A percentile compares a stretch with the other conserved stretches of the same genome.
phyloP scores from a whole-genome alignment of 2,888 invertebrate species.

The Tipula lateralis region DNA sequence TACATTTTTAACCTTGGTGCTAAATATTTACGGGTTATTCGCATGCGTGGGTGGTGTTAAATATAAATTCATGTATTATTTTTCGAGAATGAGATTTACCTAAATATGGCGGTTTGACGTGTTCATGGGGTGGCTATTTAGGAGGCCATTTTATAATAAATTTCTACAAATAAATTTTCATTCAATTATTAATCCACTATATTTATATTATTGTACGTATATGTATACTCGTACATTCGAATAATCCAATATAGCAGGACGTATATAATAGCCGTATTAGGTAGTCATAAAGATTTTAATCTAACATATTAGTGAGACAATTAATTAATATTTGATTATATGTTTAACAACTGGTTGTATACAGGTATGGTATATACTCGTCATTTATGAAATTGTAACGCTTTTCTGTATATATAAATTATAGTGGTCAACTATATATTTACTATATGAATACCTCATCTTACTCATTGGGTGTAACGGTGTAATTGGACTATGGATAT shows the following conservation, averaged over 20 bases:
- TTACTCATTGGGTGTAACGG: too few relatives aligned
- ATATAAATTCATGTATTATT: not conserved
- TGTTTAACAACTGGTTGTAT: too few relatives aligned
- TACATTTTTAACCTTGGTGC: not conserved
- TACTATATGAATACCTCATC: too few relatives aligned
- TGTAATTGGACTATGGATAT: too few relatives aligned
- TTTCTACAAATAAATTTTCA: not conserved
- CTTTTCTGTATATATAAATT: too few relatives aligned
- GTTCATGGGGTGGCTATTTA: not conserved
- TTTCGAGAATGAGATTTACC: not conserved
- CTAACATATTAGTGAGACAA: not conserved
- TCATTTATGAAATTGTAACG: too few relatives aligned
- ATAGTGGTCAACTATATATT: too few relatives aligned
- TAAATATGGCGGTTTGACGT: not conserved
- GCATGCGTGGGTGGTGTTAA: not conserved
- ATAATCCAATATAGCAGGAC: not conserved
- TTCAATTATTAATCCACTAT: not conserved
- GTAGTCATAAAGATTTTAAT: not conserved
- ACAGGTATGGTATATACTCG: too few relatives aligned
- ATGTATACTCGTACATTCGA: not conserved
- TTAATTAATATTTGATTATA: not conserved
- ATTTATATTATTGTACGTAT: not conserved
- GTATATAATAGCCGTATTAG: not conserved
- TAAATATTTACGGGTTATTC: not conserved
- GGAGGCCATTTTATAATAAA: not conserved